A percentile compares a stretch with the other conserved stretches of the same genome.
Evolutionary conservation across 2,797 vertebrate genomes (phyloP).

Genomic region (Hyperoplus immaculatus): DNA sequence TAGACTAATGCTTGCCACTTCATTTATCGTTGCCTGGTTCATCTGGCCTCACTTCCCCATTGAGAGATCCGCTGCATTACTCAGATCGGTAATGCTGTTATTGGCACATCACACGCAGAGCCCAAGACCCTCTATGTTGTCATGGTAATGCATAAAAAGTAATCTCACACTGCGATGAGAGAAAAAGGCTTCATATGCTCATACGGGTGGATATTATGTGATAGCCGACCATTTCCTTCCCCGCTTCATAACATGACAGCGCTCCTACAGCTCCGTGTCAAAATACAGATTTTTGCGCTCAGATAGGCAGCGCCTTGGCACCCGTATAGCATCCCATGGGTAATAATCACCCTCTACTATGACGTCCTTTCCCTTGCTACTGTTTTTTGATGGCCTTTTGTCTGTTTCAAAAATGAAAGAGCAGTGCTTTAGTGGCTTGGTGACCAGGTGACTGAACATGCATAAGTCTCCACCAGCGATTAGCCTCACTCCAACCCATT

Average conservation of each 20-base stretch:
- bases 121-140: slow-evolving; percentile 54
- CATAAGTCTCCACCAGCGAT: slow-evolving; percentile 50
- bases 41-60: slow-evolving; percentile 36
- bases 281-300: slow-evolving; percentile 40
- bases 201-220: slow-evolving; percentile 10
- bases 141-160: slow-evolving; percentile 72
- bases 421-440: slow-evolving; percentile 39
- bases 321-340: neutral
- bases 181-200: slow-evolving; percentile 23
- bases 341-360: slow-evolving; percentile 21
- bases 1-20: slow-evolving; percentile 9
- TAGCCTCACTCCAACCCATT: slow-evolving; percentile 53
- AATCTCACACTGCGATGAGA: slow-evolving; percentile 27
- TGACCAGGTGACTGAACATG: slow-evolving; percentile 51
- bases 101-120: slow-evolving; percentile 14
- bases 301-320: slow-evolving; percentile 11
- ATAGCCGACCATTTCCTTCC: slow-evolving; percentile 36
- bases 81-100: slow-evolving; percentile 54
- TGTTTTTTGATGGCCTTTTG: slow-evolving; percentile 38
- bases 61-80: slow-evolving; percentile 39
- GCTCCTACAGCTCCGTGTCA: slow-evolving; percentile 33
- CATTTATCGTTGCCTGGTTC: slow-evolving; percentile 34
- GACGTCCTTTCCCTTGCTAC: slow-evolving; percentile 30
- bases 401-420: slow-evolving; percentile 33
- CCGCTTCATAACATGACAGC: slow-evolving; percentile 16